Evolutionary conservation across 2,113 vertebrate genomes (phyloP).

Genomic region (Scolopax mira): DNA sequence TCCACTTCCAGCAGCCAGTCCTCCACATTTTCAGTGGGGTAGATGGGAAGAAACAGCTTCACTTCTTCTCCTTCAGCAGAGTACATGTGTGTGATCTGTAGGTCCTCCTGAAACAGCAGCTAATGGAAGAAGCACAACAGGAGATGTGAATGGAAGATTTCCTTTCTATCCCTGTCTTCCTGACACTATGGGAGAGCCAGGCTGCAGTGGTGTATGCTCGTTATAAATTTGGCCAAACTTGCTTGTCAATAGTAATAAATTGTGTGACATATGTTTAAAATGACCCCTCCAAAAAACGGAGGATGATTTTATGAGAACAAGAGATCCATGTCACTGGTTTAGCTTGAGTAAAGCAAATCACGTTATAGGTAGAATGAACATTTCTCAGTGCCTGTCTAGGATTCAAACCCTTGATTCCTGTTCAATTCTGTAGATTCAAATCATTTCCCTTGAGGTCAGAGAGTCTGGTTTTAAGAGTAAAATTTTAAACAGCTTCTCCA

Average conservation of each 20-base stretch:
- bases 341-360: slow-evolving; percentile 7
- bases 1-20: slow-evolving; percentile 89
- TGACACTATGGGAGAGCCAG: neutral
- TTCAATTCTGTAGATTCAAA: slow-evolving; percentile 13
- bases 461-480: neutral
- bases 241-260: neutral
- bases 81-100: slow-evolving; percentile 92
- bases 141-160: neutral
- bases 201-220: neutral
- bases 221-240: neutral
- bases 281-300: neutral
- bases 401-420: neutral
- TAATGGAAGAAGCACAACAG: slow-evolving; percentile 54
- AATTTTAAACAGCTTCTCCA: slow-evolving; percentile 17
- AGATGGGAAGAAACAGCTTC: slow-evolving; percentile 73
- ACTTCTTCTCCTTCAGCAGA: slow-evolving; percentile 91
- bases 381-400: neutral
- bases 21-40: slow-evolving; percentile 85
- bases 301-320: neutral
- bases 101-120: slow-evolving; percentile 88
- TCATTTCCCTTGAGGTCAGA: slow-evolving; percentile 4
- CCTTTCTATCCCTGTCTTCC: neutral
- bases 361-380: neutral
- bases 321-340: neutral
- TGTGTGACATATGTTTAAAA: neutral